Percentiles rank a stretch among this genome's conserved stretches.
Evolutionary conservation across 2,888 invertebrate genomes (phyloP).

Genomic region (Julus scanicus): DNA sequence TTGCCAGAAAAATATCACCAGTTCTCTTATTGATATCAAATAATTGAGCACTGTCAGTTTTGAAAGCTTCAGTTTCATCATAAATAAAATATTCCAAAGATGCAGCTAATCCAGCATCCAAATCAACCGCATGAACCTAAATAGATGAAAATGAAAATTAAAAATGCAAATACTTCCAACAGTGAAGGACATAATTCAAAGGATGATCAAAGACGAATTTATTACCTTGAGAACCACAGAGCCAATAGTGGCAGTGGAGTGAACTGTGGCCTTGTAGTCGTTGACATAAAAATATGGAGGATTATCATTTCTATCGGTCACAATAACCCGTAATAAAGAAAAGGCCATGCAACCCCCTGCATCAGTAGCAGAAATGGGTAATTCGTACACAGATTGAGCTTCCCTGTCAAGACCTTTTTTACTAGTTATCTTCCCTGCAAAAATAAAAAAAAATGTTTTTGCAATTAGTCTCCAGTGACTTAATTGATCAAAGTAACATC

Average conservation of each 20-base stretch:
- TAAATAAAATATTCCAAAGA: slow-evolving; percentile 81
- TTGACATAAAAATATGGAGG: slow-evolving; percentile 80
- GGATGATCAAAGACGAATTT: neutral
- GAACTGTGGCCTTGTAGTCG: slow-evolving; percentile 64
- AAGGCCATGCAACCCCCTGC: slow-evolving; percentile 65
- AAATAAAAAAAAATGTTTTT: too few relatives aligned
- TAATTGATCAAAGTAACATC: too few relatives aligned
- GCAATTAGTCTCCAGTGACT: too few relatives aligned
- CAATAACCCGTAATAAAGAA: slow-evolving; percentile 77
- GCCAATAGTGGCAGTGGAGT: slow-evolving; percentile 65
- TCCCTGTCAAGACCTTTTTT: slow-evolving; percentile 65
- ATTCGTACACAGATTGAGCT: slow-evolving; percentile 62
- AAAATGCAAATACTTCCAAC: neutral
- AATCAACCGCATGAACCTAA: slow-evolving; percentile 78
- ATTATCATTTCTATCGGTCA: slow-evolving; percentile 89
- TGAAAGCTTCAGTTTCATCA: slow-evolving; percentile 71
- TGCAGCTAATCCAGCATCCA: slow-evolving; percentile 79
- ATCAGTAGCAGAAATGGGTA: slow-evolving; percentile 66
- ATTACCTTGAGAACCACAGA: slow-evolving; percentile 63
- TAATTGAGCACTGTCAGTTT: slow-evolving; percentile 73
- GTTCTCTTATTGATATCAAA: slow-evolving; percentile 80
- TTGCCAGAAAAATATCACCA: slow-evolving; percentile 76
- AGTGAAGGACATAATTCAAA: too few relatives aligned
- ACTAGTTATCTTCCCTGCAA: slow-evolving; percentile 65
- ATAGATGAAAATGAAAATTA: slow-evolving; percentile 56